phyloP scores from a whole-genome alignment of 2,113 vertebrate genomes.

The Zosterops borbonicus region DNA sequence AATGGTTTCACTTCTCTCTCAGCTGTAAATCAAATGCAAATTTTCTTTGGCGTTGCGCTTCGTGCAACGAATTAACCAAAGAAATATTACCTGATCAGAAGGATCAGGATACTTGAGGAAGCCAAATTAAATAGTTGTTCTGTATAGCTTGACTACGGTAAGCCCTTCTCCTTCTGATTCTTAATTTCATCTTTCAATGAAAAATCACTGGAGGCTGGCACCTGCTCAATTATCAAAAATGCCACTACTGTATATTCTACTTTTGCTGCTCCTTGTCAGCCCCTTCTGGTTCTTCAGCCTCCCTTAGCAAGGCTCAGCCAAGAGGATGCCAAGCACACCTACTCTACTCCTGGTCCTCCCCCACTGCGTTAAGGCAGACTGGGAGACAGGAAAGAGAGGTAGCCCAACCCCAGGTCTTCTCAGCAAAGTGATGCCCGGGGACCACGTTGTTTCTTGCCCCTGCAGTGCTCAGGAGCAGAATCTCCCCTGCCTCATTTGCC shows the following conservation, averaged over 20 bases:
- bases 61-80: background rate
- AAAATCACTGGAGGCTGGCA: background rate
- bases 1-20: background rate
- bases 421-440: background rate
- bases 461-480: background rate
- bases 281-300: background rate
- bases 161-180: background rate
- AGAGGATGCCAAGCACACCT: background rate
- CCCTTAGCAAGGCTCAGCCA: background rate
- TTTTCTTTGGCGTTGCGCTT: background rate
- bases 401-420: background rate
- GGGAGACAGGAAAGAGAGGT: background rate
- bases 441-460: background rate
- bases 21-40: background rate
- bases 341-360: background rate
- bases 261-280: background rate
- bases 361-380: background rate
- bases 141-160: background rate
- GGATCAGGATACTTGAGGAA: background rate
- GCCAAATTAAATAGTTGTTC: background rate
- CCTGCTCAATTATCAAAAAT: background rate
- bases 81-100: background rate
- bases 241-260: background rate
- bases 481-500: background rate
- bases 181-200: background rate